Conservation (phyloP, 2,888 invertebrate genomes). For the Tupiocoris notatus region DNA sequence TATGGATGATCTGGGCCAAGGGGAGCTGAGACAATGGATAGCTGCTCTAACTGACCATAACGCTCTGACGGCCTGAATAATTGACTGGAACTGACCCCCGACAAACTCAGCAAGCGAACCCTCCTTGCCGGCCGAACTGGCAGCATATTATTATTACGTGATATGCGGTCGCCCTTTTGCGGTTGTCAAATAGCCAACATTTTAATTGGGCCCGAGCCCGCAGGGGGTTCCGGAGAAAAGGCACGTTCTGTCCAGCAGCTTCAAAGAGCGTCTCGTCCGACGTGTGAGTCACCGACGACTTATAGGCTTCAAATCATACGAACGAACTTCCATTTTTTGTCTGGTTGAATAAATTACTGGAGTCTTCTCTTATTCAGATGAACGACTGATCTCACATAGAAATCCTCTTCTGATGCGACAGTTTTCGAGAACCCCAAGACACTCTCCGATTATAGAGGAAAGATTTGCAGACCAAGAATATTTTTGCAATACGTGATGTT, state of each 20-base stretch:
- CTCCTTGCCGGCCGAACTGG: neutral
- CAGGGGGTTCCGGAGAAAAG: neutral
- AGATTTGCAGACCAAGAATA: too few species aligned
- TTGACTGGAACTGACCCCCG: conserved; percentile 46
- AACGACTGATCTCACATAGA: too few species aligned
- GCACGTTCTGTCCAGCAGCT: neutral
- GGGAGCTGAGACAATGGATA: conserved; percentile 31
- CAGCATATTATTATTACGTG: conserved; percentile 20
- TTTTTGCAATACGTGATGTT: too few species aligned
- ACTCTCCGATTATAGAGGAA: too few species aligned
- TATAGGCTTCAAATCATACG: neutral
- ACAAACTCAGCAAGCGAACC: conserved; percentile 8
- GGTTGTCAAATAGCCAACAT: conserved; percentile 35
- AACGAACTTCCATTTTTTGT: neutral
- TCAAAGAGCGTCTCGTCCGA: neutral
- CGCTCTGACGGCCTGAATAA: conserved; percentile 41
- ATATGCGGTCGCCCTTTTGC: conserved; percentile 25
- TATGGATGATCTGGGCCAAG: neutral
- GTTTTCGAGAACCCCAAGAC: too few species aligned
- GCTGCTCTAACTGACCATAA: conserved; percentile 41
- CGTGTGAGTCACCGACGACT: neutral
- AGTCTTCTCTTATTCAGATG: too few species aligned
- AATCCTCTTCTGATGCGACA: too few species aligned
- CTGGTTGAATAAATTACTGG: too few species aligned
- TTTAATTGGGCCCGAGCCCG: conserved; percentile 32